Evolutionary conservation across 2,797 vertebrate species (phyloP), one percentile per base, ranked within the genome.

Genomic region (Myotis planiceps): DNA sequence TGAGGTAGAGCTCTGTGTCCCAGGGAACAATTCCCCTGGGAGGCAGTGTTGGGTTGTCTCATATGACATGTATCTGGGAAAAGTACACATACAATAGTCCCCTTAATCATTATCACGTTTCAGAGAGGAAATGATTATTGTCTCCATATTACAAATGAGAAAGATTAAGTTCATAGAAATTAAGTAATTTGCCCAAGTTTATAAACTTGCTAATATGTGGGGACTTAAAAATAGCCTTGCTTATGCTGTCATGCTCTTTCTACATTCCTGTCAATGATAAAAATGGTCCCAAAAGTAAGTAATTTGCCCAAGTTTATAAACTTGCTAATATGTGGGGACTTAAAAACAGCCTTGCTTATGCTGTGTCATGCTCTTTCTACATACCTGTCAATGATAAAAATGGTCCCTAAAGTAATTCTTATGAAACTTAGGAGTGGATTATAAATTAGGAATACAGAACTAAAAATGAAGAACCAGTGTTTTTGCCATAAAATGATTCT

Each of bases 391-490:
- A 81, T 88, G 21, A 92, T 47, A 71, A 92, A 80, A 90, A 60
- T 88, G 37, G 55, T n/a, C 69, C 55, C 60, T 88, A 51, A 60
- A 88, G 51, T 55, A 78, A 88, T 58, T 49, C 72, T 95, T 86
- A 29, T 2, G 78, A 90, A 90, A 88, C 9, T 15, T 88, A 39
- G 10, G 76, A 88, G 63, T 68, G 42, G 12, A 65, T 81, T 69
- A 51, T 55, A 85, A 74, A 91, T 91, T 74, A 69, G 90, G 32
- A 78, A 92, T n/a, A 47, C 29, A 96, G 10, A 93, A 66, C 69
- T 55, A 27, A 94, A 96, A 94, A 69, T 27, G 3, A 88, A 88
- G 19, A 82, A n/a, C 6, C 7, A 69, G 8, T 7, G 19, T 45
- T 91, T 79, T 45, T 78, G 49, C 34, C 60, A 85, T 37, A 68